Conservation (phyloP, 2,797 vertebrate species). For the Characodon lateralis region DNA sequence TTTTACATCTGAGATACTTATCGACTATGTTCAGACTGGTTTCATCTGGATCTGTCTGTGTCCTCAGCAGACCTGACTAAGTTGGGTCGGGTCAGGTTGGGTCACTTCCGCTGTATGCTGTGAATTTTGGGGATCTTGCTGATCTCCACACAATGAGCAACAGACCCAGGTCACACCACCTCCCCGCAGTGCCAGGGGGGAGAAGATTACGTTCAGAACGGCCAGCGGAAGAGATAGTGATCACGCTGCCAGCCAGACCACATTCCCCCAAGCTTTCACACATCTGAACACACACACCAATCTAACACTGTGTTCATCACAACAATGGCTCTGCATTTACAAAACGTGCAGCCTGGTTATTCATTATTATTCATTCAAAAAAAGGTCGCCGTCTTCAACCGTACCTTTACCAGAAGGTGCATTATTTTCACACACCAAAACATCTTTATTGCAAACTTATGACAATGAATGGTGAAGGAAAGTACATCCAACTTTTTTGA, state of each 20-base stretch:
- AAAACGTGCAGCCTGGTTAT: slow-evolving; percentile 9
- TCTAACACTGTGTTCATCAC: slow-evolving; percentile 7
- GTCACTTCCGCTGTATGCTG: slow-evolving; percentile 76
- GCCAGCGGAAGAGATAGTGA: slow-evolving; percentile 70
- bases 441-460: background rate
- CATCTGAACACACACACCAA: slow-evolving; percentile 25
- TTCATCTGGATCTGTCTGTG: slow-evolving; percentile 51
- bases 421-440: background rate
- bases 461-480: background rate
- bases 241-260: slow-evolving; percentile 59
- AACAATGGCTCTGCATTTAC: slow-evolving; percentile 26
- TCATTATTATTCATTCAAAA: slow-evolving; percentile 19
- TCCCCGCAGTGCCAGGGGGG: slow-evolving; percentile 66
- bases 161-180: slow-evolving; percentile 58
- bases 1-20: background rate
- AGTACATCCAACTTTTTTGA: background rate
- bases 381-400: slow-evolving; percentile 2
- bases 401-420: slow-evolving; percentile 16
- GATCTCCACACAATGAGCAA: slow-evolving; percentile 79
- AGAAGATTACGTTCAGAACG: slow-evolving; percentile 72
- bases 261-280: slow-evolving; percentile 55
- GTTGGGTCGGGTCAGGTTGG: slow-evolving; percentile 61
- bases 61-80: slow-evolving; percentile 52
- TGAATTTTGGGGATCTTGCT: slow-evolving; percentile 77
- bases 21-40: slow-evolving; percentile 42